Base-by-base conservation (phyloP, 2,113 vertebrate species). In the Melanerpes formicivorus region DNA sequence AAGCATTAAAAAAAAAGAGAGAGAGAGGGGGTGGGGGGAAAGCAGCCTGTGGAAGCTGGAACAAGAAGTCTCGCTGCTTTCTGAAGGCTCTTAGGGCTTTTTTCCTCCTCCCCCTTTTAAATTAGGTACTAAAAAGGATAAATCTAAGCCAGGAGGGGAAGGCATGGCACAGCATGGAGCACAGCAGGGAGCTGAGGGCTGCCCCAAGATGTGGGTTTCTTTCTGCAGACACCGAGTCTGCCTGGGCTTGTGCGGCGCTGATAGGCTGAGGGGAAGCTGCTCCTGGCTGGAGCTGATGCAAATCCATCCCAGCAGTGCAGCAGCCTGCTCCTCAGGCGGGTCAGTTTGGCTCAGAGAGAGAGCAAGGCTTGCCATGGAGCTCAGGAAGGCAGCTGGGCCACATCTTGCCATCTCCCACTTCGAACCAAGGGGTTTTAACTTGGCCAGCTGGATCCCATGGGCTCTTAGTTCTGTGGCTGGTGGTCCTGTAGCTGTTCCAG, bases 281-380 rank as follows among this genome's bases (percentile, higher is more conserved):
- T 88, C 72, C 76, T 3, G 0, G 42, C 23, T 12, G 77, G 46
- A 71, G 70, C 44, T 22, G 40, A 86, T 9, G 74, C 69, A 93
- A 72, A 85, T 54, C 30, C 2, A 6, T 34, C 66, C 0, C 6
- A 12, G 69, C 44, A 55, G 70, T 9, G 59, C 21, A 2, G 25
- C 55, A 14, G 46, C 7, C 80, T 54, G 79, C 93, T 96, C 93
- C 90, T 72, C 86, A 5, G 90, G 90, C 88, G 4, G 77, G 22
- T 37, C 77, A 9, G 40, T 69, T 76, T 78, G 37, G 70, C 71
- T 92, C 92, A 79, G 34, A 63, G 2, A 30, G 66, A 73, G 90
- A 73, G 66, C 73, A 60, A 27, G 81, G 58, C 73, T 60, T 78
- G 87, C 44, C 69, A 4, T 0, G 1, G 58, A 29, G 32, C 72